A percentile compares a stretch with the other conserved stretches of the same genome.
Evolutionary conservation across 2,888 invertebrate species (phyloP).

Genomic region (Latheticus oryzae): DNA sequence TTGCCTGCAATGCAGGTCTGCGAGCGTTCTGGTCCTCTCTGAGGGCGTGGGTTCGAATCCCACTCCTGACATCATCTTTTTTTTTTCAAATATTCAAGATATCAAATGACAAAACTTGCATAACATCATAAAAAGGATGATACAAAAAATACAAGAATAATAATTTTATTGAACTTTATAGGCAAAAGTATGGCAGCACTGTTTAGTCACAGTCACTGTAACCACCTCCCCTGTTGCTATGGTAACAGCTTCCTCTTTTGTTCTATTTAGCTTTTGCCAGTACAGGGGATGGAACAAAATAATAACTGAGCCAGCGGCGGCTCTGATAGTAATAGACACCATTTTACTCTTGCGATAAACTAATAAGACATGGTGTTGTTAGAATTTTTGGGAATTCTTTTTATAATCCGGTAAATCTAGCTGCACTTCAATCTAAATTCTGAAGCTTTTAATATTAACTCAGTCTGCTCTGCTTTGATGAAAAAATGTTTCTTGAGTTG

Average conservation of each 20-base stretch:
- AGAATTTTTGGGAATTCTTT: no score
- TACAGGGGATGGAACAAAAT: slow-evolving; percentile 47
- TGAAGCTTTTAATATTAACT: no score
- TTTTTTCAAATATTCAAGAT: no score
- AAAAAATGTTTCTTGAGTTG: no score
- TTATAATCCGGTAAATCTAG: no score
- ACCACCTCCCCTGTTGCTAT: slow-evolving; percentile 58
- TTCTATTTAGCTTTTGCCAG: slow-evolving; percentile 57
- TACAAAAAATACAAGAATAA: background rate
- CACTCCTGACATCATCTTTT: slow-evolving; percentile 53
- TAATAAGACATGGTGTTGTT: no score
- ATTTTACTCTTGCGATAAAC: no score
- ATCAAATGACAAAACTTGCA: no score
- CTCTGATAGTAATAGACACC: no score
- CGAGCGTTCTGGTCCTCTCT: slow-evolving; percentile 62
- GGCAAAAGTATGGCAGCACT: slow-evolving; percentile 52
- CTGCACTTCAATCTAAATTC: no score
- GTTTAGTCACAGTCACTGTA: slow-evolving; percentile 31
- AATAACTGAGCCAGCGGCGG: slow-evolving; percentile 46
- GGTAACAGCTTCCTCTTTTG: slow-evolving; percentile 64
- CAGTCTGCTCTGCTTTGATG: no score
- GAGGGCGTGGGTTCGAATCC: slow-evolving; percentile 61
- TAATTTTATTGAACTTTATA: slow-evolving; percentile 1
- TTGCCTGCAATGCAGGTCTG: slow-evolving; percentile 46
- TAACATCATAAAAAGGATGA: no score